Percentiles rank a stretch among this genome's conserved stretches.
Conservation (phyloP, 2,113 vertebrate genomes). For the Ciconia maguari region DNA sequence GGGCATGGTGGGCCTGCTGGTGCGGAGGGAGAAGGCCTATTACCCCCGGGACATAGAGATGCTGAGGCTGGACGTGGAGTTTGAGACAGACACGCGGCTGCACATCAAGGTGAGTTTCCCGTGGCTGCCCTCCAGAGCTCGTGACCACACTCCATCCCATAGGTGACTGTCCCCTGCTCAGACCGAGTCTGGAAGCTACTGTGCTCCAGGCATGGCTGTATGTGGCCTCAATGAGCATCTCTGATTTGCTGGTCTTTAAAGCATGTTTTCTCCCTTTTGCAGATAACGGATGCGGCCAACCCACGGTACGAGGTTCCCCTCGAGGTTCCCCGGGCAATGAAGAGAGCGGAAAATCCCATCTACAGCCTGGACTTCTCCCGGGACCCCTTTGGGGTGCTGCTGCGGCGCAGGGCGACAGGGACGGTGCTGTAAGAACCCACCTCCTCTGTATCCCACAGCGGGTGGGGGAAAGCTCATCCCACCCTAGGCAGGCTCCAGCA, state of each 20-base stretch:
- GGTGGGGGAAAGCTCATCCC: not conserved
- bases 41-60: slow-evolving; percentile 81
- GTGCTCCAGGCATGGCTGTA: not conserved
- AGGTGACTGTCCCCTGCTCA: not conserved
- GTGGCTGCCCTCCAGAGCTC: not conserved
- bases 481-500: not conserved
- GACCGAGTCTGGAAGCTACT: not conserved
- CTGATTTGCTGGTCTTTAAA: not conserved
- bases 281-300: slow-evolving; percentile 78
- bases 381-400: slow-evolving; percentile 78
- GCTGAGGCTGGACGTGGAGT: slow-evolving; percentile 76
- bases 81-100: slow-evolving; percentile 78
- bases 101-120: slow-evolving; percentile 78
- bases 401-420: slow-evolving; percentile 70
- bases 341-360: slow-evolving; percentile 71
- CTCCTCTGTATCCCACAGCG: not conserved
- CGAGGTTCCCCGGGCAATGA: slow-evolving; percentile 64
- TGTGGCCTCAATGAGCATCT: not conserved
- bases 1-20: slow-evolving; percentile 76
- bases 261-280: rapidly evolving
- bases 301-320: slow-evolving; percentile 82
- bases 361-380: slow-evolving; percentile 77
- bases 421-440: slow-evolving; percentile 72
- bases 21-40: slow-evolving; percentile 76
- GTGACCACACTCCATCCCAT: not conserved